A percentile compares a stretch with the other conserved stretches of the same genome.
phyloP scores from a whole-genome alignment of 1,140 invertebrate species.

The Cardiocondyla obscurior region DNA sequence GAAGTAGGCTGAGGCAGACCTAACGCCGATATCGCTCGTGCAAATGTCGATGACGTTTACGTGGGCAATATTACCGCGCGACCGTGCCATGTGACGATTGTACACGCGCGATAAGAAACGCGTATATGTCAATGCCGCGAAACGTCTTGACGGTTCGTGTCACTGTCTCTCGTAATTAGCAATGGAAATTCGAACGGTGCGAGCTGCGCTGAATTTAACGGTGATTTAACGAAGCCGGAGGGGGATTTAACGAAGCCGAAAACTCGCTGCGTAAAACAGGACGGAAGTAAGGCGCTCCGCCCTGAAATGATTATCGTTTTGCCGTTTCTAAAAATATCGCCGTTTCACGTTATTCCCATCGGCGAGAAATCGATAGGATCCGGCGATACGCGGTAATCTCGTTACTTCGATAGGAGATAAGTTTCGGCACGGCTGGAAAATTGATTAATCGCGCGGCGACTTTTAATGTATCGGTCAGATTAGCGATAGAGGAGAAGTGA shows the following conservation, averaged over 20 bases:
- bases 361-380: constrained; percentile 7
- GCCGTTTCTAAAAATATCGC: neutral
- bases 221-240: neutral
- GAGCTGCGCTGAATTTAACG: neutral
- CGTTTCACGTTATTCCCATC: no score
- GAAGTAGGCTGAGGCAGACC: neutral
- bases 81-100: constrained; percentile 41
- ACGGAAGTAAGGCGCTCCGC: no score
- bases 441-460: neutral
- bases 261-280: no score
- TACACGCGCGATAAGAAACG: neutral
- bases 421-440: no score
- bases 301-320: no score
- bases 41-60: constrained; percentile 2
- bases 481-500: neutral
- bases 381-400: neutral
- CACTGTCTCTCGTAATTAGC: neutral
- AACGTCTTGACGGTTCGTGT: neutral
- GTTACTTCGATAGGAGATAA: neutral
- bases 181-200: constrained; percentile 9
- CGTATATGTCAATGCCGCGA: neutral
- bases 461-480: neutral
- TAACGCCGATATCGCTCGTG: neutral
- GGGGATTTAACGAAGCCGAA: neutral
- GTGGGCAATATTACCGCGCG: neutral